phyloP scores from a whole-genome alignment of 92 coral and sea anemone species.

The Chrysogorgia sp. region DNA sequence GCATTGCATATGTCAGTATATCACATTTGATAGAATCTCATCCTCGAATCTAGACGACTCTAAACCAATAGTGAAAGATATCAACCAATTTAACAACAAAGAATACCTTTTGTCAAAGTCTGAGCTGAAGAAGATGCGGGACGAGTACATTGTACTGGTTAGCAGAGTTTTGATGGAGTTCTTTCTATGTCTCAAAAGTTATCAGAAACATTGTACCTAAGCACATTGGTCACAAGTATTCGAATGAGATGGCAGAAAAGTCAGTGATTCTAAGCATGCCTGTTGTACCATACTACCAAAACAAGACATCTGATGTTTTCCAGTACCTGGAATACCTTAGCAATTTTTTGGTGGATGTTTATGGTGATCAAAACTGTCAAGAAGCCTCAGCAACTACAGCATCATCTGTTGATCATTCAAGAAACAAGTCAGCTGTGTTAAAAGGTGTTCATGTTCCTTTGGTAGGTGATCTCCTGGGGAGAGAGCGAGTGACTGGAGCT shows the following conservation, averaged over 20 bases:
- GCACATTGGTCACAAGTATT: slow-evolving; percentile 55
- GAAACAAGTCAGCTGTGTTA: neutral
- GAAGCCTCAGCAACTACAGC: no score
- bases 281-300: slow-evolving; percentile 62
- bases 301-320: slow-evolving; percentile 69
- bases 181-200: slow-evolving; percentile 43
- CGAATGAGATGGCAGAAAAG: slow-evolving; percentile 57
- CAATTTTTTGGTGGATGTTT: slow-evolving; percentile 40
- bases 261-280: slow-evolving; percentile 64
- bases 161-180: slow-evolving; percentile 51
- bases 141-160: slow-evolving; percentile 42
- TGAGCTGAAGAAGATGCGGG: slow-evolving; percentile 37
- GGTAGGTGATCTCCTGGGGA: slow-evolving; percentile 62
- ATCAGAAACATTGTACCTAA: slow-evolving; percentile 39
- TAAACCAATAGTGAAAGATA: slow-evolving; percentile 38
- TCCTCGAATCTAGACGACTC: slow-evolving; percentile 44
- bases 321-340: slow-evolving; percentile 61
- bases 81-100: slow-evolving; percentile 44
- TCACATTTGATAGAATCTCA: slow-evolving; percentile 59
- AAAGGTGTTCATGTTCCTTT: slow-evolving; percentile 56
- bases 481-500: slow-evolving; percentile 68
- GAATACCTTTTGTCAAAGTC: slow-evolving; percentile 36
- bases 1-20: slow-evolving; percentile 63
- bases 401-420: neutral
- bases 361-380: slow-evolving; percentile 13